A percentile compares a stretch with the other conserved stretches of the same genome.
These are phyloP conservation scores for Cephalopterus ornatus DNA, from an alignment of 2,113 vertebrate species.

Conservation along the genomic window DNA sequence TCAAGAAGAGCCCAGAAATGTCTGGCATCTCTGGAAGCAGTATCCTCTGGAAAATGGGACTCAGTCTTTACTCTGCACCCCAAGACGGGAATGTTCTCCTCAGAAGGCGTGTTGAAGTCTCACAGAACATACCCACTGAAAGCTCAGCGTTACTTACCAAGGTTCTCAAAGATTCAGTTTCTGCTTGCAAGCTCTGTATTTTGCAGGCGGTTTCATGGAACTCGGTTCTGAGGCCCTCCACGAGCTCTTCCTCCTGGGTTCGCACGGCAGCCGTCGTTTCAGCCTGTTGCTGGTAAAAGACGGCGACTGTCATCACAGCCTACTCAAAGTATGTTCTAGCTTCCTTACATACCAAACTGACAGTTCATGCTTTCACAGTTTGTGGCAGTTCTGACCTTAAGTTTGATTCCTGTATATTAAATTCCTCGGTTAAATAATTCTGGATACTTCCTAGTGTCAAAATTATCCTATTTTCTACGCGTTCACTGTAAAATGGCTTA, in stretches of 20 bases:
- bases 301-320: background rate
- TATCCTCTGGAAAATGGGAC: background rate
- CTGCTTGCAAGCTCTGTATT: slow-evolving; percentile 91
- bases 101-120: background rate
- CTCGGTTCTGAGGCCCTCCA: slow-evolving; percentile 82
- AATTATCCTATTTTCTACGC: background rate
- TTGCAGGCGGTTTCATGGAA: slow-evolving; percentile 81
- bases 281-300: slow-evolving; percentile 64
- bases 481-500: background rate
- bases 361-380: background rate
- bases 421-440: background rate
- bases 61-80: background rate
- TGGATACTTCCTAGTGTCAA: background rate
- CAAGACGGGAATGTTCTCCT: background rate
- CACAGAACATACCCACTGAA: background rate
- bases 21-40: background rate
- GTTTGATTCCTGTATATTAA: background rate
- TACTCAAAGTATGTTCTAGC: background rate
- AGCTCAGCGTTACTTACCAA: slow-evolving; percentile 74
- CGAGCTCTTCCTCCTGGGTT: slow-evolving; percentile 83
- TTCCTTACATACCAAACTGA: background rate
- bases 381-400: background rate
- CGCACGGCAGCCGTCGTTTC: slow-evolving; percentile 65
- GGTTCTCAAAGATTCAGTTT: slow-evolving; percentile 89
- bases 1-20: background rate